Percentiles rank a stretch among this genome's conserved stretches.
Evolutionary conservation across 2,113 vertebrate genomes (phyloP).

Genomic region (Setophaga coronata): DNA sequence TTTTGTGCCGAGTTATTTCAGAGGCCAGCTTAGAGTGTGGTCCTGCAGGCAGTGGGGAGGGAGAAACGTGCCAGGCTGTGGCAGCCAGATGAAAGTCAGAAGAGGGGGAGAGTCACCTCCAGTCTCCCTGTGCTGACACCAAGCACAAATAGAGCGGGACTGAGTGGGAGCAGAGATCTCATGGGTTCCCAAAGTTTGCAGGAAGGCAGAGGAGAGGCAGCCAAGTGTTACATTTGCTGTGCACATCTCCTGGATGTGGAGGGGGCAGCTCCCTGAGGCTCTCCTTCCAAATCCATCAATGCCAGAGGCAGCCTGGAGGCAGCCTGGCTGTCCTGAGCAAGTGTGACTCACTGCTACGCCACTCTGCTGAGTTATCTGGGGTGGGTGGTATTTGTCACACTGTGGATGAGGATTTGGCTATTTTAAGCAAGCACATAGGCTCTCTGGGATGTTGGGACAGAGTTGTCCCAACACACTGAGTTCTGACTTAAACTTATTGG

Average conservation of each 20-base stretch:
- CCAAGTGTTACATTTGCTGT: rapidly evolving
- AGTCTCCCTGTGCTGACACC: not conserved
- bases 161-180: not conserved
- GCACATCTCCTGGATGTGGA: not conserved
- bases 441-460: not conserved
- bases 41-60: not conserved
- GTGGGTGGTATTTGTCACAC: not conserved
- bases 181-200: not conserved
- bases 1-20: not conserved
- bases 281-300: not conserved
- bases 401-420: not conserved
- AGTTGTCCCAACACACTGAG: not conserved
- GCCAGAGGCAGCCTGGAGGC: slow-evolving; percentile 1
- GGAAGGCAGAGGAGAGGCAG: not conserved
- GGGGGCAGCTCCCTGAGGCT: not conserved
- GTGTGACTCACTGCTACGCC: not conserved
- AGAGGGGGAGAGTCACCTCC: not conserved
- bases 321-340: not conserved
- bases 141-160: not conserved
- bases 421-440: not conserved
- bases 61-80: not conserved
- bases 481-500: not conserved
- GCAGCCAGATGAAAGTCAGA: not conserved
- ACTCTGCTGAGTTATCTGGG: not conserved
- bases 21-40: not conserved